Percentiles rank a stretch among this genome's conserved stretches.
Conservation (phyloP, 2,888 invertebrate species). For the Polylopha cassiicola region DNA sequence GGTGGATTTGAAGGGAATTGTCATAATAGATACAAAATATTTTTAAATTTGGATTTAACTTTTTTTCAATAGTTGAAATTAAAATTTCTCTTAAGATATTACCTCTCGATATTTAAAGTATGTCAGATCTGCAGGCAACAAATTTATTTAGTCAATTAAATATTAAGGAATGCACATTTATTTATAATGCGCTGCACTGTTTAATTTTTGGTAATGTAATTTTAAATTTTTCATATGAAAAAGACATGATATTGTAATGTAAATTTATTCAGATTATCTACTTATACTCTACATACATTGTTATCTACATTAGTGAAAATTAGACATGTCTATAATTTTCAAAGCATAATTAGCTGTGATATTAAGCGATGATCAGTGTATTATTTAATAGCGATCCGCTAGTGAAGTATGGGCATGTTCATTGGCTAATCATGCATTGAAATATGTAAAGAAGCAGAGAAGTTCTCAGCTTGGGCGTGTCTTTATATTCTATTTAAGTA, state of each 20-base stretch:
- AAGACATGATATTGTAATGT: slow-evolving; percentile 78
- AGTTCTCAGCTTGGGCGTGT: slow-evolving; percentile 75
- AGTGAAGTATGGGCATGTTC: slow-evolving; percentile 73
- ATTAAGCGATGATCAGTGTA: slow-evolving; percentile 75
- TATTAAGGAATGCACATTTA: slow-evolving; percentile 78
- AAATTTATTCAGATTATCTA: slow-evolving; percentile 77
- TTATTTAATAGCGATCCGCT: slow-evolving; percentile 75
- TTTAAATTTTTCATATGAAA: slow-evolving; percentile 74
- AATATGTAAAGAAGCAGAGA: slow-evolving; percentile 71
- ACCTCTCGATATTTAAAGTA: slow-evolving; percentile 77
- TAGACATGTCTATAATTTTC: slow-evolving; percentile 77
- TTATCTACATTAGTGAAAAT: slow-evolving; percentile 77
- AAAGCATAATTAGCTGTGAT: slow-evolving; percentile 79
- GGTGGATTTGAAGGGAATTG: slow-evolving; percentile 77
- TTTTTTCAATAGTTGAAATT: slow-evolving; percentile 77
- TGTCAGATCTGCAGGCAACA: slow-evolving; percentile 78
- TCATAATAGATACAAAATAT: slow-evolving; percentile 71
- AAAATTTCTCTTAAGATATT: slow-evolving; percentile 77
- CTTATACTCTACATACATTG: slow-evolving; percentile 77
- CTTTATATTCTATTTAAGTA: slow-evolving; percentile 74
- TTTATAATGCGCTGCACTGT: slow-evolving; percentile 78
- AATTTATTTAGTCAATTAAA: slow-evolving; percentile 79
- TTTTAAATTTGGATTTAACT: slow-evolving; percentile 75
- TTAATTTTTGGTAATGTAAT: slow-evolving; percentile 76
- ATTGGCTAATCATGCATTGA: slow-evolving; percentile 78